Conservation (phyloP, 2,888 invertebrate species). For the Drosophila monieri region DNA sequence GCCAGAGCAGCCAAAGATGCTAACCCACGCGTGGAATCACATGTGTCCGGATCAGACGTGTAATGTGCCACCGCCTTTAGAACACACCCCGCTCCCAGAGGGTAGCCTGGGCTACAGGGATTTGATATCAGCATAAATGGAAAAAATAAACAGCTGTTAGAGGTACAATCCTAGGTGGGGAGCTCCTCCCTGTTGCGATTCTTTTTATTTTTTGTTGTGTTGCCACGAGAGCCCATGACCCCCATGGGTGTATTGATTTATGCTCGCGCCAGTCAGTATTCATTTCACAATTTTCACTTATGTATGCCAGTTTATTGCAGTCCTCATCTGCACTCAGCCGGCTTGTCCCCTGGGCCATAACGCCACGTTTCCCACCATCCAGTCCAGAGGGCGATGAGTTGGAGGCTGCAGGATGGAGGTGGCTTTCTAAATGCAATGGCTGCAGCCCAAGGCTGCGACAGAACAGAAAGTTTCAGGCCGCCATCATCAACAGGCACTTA, state of each 20-base stretch:
- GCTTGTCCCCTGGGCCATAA: slow-evolving; percentile 6
- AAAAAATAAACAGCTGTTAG: slow-evolving; percentile 3
- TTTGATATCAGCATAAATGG: neutral
- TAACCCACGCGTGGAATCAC: slow-evolving; percentile 15
- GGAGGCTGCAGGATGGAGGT: neutral
- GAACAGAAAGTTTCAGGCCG: slow-evolving; percentile 38
- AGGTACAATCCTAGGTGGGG: slow-evolving; percentile 20
- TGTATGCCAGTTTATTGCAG: slow-evolving; percentile 49
- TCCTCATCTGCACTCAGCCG: slow-evolving; percentile 39
- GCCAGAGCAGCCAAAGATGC: slow-evolving; percentile 12
- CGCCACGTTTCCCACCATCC: neutral
- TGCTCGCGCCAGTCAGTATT: slow-evolving; percentile 59
- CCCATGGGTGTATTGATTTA: slow-evolving; percentile 66
- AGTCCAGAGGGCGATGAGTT: neutral
- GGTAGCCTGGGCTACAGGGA: neutral
- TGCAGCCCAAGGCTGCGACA: slow-evolving; percentile 56
- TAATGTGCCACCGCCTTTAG: slow-evolving; percentile 31
- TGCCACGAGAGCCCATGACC: slow-evolving; percentile 18
- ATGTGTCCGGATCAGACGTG: slow-evolving; percentile 34
- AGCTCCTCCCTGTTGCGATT: neutral
- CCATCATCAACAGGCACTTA: slow-evolving; percentile 68
- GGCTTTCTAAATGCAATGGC: slow-evolving; percentile 53
- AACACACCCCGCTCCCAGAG: slow-evolving; percentile 4
- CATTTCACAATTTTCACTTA: slow-evolving; percentile 59
- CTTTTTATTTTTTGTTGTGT: slow-evolving; percentile 12